phyloP scores from a whole-genome alignment of 2,113 vertebrate species.

The Calidris pugnax region DNA sequence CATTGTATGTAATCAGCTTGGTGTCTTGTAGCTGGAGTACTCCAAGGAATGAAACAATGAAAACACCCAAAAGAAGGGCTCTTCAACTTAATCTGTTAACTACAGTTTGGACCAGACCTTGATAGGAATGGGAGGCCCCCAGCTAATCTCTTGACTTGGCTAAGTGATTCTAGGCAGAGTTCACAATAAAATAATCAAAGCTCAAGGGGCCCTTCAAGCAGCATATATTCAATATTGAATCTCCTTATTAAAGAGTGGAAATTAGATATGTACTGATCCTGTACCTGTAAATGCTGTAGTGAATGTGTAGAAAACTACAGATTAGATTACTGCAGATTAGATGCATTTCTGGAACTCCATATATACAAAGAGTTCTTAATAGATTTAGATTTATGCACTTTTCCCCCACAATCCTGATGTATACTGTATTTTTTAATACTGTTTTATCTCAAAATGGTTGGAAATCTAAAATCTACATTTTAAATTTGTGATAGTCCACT shows the following conservation, averaged over 20 bases:
- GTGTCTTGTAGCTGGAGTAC: slow-evolving; percentile 5
- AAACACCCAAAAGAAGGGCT: background rate
- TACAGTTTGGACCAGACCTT: slow-evolving; percentile 23
- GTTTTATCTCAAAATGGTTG: background rate
- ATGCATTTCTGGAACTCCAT: background rate
- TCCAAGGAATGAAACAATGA: slow-evolving; percentile 45
- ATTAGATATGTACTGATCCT: background rate
- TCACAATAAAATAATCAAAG: slow-evolving; percentile 56
- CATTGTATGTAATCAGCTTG: slow-evolving; percentile 41
- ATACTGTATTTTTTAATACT: background rate
- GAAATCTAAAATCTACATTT: background rate
- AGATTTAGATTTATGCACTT: background rate
- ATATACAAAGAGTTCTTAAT: accelerated
- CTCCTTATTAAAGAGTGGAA: background rate
- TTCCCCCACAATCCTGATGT: background rate
- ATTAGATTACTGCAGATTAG: background rate
- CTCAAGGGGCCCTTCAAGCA: slow-evolving; percentile 23
- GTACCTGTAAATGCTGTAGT: background rate
- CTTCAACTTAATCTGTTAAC: slow-evolving; percentile 51
- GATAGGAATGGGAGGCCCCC: slow-evolving; percentile 1
- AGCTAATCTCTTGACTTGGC: slow-evolving; percentile 55
- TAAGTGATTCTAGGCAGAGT: slow-evolving; percentile 57
- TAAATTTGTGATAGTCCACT: background rate
- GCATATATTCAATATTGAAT: background rate
- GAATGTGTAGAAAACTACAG: background rate